Base-by-base conservation (phyloP, 2,888 invertebrate genomes). In the Aphodius granarius region DNA sequence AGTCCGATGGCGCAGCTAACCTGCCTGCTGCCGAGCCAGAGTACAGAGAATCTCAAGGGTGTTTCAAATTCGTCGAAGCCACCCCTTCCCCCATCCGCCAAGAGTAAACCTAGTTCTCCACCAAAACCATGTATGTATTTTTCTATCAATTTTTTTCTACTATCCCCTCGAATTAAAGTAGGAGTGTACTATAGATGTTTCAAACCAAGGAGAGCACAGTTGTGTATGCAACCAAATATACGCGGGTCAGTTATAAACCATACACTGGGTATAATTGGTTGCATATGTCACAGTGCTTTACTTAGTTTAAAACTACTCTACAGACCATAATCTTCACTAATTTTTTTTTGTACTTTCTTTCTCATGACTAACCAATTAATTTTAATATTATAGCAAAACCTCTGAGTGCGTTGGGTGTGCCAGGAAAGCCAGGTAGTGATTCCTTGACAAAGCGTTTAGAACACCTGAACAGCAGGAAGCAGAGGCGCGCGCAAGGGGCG, bases 1-100 rank as follows among this genome's bases (percentile, higher is more conserved):
- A 94, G 94, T 83, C 94, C 94, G 0, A 94, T 95, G 92, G 92
- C 94, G 78, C 94, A 94, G 87, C 85, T 95, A 72, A 93, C 93
- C 71, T 94, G 94, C 82, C 87, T 95, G 16, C 80, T 87, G 76
- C 86, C 87, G 20, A 86, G 84, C 79, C 84, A 84, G 73, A 84
- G 79, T 71, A 79, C 74, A 13, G 80, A 78, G 74, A 81, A 75
- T 75, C 73, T 73, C 72, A 77, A 73, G 71, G 63, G 22, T 64
- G 21, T 74, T n/a, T 19, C 68, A 15, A n/a, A n/a, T 13, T 63
- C 72, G 21, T 64, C 77, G 43, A 76, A 79, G 76, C 81, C 81
- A 1, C 80, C 81, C 16, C 64, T 80, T 3, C 76, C 78, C 13
- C 74, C 78, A 68, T 78, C 77, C n/a, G 68, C 22, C 18, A 71